Evolutionary conservation across 2,113 vertebrate species (phyloP).

Genomic region (Sturnira hondurensis): DNA sequence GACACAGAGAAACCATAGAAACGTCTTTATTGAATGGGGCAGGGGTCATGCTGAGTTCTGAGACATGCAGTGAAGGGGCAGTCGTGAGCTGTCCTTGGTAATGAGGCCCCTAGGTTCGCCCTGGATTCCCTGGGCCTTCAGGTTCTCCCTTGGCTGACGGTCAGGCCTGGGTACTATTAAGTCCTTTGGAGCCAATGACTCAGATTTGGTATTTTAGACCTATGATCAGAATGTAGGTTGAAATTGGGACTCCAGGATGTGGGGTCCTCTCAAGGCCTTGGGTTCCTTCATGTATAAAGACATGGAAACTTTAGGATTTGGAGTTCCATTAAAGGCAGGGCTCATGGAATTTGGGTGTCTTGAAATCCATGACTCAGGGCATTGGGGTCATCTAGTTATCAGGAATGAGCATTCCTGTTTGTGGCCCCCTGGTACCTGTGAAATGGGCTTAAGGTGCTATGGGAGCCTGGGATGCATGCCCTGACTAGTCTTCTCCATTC

Average conservation of each 20-base stretch:
- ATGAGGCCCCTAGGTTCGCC: conserved; percentile 49
- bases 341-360: conserved; percentile 46
- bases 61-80: conserved; percentile 74
- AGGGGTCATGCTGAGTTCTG: conserved; percentile 69
- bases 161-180: conserved; percentile 37
- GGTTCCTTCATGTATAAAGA: conserved; percentile 1
- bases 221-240: conserved; percentile 49
- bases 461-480: background rate
- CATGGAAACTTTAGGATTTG: conserved; percentile 49
- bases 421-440: conserved; percentile 24
- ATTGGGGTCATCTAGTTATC: conserved; percentile 25
- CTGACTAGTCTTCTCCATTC: conserved; percentile 21
- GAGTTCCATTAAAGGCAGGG: conserved; percentile 28
- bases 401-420: conserved; percentile 5
- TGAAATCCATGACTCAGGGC: conserved; percentile 10
- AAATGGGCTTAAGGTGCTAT: conserved; percentile 14
- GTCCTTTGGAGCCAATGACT: conserved; percentile 52
- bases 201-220: conserved; percentile 45
- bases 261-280: conserved; percentile 45
- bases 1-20: conserved; percentile 65
- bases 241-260: conserved; percentile 43
- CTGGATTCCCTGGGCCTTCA: conserved; percentile 50
- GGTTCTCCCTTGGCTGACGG: conserved; percentile 43
- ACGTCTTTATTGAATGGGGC: conserved; percentile 71
- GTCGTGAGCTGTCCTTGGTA: conserved; percentile 69